Base-by-base conservation (phyloP, 1,140 invertebrate species). In the Nasonia longicornis region DNA sequence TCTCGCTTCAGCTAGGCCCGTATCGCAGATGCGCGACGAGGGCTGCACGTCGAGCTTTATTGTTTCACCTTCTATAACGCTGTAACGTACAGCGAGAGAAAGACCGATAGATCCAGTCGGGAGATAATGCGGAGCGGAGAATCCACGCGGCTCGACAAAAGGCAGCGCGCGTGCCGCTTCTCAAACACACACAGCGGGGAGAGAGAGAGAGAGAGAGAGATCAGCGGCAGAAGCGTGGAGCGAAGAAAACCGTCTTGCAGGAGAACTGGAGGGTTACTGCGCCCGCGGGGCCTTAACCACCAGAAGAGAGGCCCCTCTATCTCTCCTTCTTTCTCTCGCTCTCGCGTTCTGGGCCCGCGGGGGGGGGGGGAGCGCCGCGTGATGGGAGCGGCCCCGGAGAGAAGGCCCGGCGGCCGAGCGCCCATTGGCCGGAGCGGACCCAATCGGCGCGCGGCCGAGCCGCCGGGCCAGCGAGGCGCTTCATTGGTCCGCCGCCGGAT, bases 231-330 rank as follows among this genome's bases (percentile, higher is more conserved):
- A 64, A 38, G 66, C 45, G 8, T 14, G 14, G 75, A 78, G 77
- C 77, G 77, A 84, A 84, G 84, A 85, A 82, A 87, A 89, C 88
- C 89, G 89, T 90, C 89, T 89, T 87, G 87, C 86, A 89, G 88
- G 89, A 90, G 87, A 88, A 90, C 90, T 90, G 86, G 89, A 89
- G 89, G 90, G 89, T 90, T 89, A 91, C 90, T 91, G 90, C 85
- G 90, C 90, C 90, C 89, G 89, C 88, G 86, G 89, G 89, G 89
- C 89, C 89, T 90, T 74, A 87, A 88, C 89, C 90, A 90, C 89
- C 88, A 90, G 88, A 88, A 88, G 89, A 81, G 89, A 89, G 85
- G 89, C 88, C 89, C 42, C 26, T 14, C 52, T 58, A 26, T 22
- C 29, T 67, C 16, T 22, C n/a, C 3, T 31, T 87, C 86, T 69